A percentile compares a stretch with the other conserved stretches of the same genome.
These are phyloP conservation scores for Drosophila kokeensis DNA, from an alignment of 2,888 invertebrate genomes.

Conservation along the genomic window DNA sequence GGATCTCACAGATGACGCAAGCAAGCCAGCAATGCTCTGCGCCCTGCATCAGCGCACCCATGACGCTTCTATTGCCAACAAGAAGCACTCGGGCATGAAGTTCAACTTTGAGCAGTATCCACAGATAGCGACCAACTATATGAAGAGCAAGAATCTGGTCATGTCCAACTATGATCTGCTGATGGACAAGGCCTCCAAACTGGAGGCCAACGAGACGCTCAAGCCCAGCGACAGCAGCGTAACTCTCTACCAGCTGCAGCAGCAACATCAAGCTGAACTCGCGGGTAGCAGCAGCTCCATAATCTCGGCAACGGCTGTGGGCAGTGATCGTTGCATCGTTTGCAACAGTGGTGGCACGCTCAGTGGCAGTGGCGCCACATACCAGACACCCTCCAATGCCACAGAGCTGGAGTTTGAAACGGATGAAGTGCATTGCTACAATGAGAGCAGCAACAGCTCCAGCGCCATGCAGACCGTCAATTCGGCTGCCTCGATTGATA, in stretches of 20 bases:
- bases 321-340: constrained; percentile 86
- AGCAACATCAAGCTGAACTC: constrained; percentile 46
- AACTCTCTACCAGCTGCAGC: constrained; percentile 43
- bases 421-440: constrained; percentile 80
- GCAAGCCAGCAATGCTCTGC: constrained; percentile 64
- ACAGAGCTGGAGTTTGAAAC: constrained; percentile 89
- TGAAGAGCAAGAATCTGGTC: constrained; percentile 90
- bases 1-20: constrained; percentile 69
- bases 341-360: constrained; percentile 82
- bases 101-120: constrained; percentile 91
- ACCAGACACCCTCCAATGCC: constrained; percentile 92
- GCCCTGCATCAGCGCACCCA: constrained; percentile 81
- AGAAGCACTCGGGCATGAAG: constrained; percentile 88
- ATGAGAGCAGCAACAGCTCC: constrained; percentile 42
- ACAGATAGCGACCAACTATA: constrained; percentile 90
- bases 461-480: constrained; percentile 66
- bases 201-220: constrained; percentile 72
- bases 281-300: constrained; percentile 55
- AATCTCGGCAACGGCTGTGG: constrained; percentile 73
- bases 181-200: constrained; percentile 82
- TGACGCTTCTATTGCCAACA: constrained; percentile 64
- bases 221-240: constrained; percentile 66
- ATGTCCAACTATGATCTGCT: constrained; percentile 82
- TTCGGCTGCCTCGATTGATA: constrained; percentile 80
- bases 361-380: constrained; percentile 86